Conservation (phyloP, 2,797 vertebrate species). For the Threskiornis aethiopicus region DNA sequence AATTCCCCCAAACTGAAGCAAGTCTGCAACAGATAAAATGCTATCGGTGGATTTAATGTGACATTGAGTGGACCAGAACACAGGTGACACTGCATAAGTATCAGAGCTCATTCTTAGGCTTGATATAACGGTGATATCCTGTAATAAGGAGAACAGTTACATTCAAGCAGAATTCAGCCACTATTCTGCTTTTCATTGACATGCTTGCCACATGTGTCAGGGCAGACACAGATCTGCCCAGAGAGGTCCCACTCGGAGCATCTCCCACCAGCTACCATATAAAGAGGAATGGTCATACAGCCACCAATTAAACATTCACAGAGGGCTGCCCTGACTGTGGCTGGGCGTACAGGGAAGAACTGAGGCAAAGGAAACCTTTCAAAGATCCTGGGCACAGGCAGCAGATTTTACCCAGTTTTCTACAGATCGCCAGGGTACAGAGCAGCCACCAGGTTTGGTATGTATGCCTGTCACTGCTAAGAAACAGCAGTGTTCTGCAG, state of each 20-base stretch:
- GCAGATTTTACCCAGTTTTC: not conserved
- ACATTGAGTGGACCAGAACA: not conserved
- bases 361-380: not conserved
- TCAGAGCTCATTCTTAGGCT: not conserved
- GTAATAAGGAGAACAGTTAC: not conserved
- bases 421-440: not conserved
- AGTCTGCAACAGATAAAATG: not conserved
- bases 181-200: not conserved
- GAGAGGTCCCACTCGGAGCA: not conserved
- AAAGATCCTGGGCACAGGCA: not conserved
- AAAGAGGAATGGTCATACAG: not conserved
- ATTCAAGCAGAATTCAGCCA: not conserved
- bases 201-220: not conserved
- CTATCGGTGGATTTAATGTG: not conserved
- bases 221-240: not conserved
- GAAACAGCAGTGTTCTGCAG: not conserved
- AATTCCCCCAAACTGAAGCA: not conserved
- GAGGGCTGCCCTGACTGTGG: not conserved
- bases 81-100: accelerated
- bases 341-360: not conserved
- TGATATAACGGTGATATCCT: not conserved
- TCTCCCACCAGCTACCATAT: not conserved
- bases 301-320: not conserved
- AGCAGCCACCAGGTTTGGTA: not conserved
- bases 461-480: not conserved